Base-by-base conservation (phyloP, 2,888 invertebrate genomes). In the Netelia inedita region DNA sequence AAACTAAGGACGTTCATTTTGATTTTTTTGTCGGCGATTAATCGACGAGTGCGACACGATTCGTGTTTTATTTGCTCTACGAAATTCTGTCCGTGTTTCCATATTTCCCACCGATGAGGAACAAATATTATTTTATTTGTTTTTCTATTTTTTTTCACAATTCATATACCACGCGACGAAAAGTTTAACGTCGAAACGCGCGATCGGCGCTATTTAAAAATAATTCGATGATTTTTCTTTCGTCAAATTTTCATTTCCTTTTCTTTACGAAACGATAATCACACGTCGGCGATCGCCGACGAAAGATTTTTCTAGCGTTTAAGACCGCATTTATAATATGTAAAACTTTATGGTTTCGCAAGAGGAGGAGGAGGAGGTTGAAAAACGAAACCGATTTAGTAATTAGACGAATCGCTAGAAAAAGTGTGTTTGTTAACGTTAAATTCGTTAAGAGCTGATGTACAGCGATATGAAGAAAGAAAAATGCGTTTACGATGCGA, bases 341-440 rank as follows among this genome's bases (percentile, higher is more conserved):
- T 55, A 55, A 35, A 53, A 65, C 14, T 43, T 69, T 81, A 69
- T 73, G 8, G 71, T 82, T 78, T 72, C 19, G 46, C 66, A 78
- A 59, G 28, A 5, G 14, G 53, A 23, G 16, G 46, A 78, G 46
- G 28, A 5, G 14, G 53, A 23, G 16, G 46, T 23, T 46, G 2
- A 55, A 35, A 50, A 46, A 61, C 6, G 16, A 72, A 63, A 63
- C 19, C 21, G 69, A 41, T 65, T 43, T 78, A 79, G 71, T 50
- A 55, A 59, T 74, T 55, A 73, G 63, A 61, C 50, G 55, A 41
- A 76, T 78, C 63, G 82, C 50, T 68, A 41, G 81, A 57, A 53
- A 21, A 63, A 73, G 79, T 50, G 72, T 82, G 82, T 85, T 85
- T 71, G 79, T 82, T 79, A 82, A 84, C 59, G 43, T 79, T 82